phyloP scores from a whole-genome alignment of 2,113 vertebrate species.

The Mus musculus region DNA sequence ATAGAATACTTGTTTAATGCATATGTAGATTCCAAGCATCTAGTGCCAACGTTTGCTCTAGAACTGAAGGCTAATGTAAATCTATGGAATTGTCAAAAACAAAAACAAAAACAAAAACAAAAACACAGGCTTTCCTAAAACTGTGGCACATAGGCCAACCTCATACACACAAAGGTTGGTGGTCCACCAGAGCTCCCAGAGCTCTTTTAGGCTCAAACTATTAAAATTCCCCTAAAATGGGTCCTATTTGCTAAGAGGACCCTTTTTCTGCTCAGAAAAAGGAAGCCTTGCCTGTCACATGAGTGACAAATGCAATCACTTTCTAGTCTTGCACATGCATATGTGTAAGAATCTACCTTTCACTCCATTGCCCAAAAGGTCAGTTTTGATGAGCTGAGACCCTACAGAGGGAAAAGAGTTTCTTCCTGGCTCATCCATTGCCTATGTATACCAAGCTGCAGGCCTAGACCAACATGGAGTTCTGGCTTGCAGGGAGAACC shows the following conservation, averaged over 20 bases:
- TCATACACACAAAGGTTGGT: conserved; percentile 14
- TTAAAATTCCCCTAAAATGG: conserved; percentile 53
- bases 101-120: not conserved
- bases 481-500: not conserved
- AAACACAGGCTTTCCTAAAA: not conserved
- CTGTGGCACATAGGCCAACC: not conserved
- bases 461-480: not conserved
- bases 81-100: not conserved
- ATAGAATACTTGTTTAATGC: not conserved
- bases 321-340: not conserved
- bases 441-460: not conserved
- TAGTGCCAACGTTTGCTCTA: not conserved
- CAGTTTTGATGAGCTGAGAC: not conserved
- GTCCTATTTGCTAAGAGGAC: not conserved
- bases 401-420: not conserved
- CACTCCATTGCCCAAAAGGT: not conserved
- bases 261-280: conserved; percentile 63
- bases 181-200: not conserved
- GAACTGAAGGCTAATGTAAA: not conserved
- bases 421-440: not conserved
- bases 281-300: conserved; percentile 7
- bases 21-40: not conserved
- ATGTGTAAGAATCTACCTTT: not conserved
- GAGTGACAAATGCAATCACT: not conserved
- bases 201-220: conserved; percentile 9